Conservation (phyloP, 2,113 vertebrate species). For the Tragelaphus buxtoni region DNA sequence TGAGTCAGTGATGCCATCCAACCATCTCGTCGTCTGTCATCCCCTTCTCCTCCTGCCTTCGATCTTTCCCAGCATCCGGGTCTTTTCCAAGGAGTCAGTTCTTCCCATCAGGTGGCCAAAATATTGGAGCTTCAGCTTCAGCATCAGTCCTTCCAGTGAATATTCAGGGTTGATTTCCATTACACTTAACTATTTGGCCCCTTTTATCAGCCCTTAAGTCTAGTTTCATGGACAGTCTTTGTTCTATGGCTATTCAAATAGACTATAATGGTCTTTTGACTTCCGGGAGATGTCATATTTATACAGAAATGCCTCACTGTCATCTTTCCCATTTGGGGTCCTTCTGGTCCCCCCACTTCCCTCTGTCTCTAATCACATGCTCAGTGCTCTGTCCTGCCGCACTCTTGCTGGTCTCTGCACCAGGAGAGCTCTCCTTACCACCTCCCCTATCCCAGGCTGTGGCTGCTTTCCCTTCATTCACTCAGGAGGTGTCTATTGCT, state of each 20-base stretch:
- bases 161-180: neutral
- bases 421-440: neutral
- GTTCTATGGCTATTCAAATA: neutral
- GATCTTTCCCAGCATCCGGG: neutral
- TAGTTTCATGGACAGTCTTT: neutral
- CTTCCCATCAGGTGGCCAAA: neutral
- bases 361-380: accelerated
- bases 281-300: neutral
- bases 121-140: neutral
- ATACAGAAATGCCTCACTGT: neutral
- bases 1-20: neutral
- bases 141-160: neutral
- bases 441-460: accelerated
- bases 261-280: neutral
- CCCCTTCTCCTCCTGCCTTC: neutral
- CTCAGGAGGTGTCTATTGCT: neutral
- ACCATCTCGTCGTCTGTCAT: neutral
- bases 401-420: neutral
- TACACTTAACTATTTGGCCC: neutral
- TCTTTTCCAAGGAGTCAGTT: neutral
- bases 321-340: neutral
- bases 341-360: neutral
- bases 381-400: neutral
- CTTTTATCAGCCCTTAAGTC: neutral
- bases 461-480: neutral